Base-by-base conservation (phyloP, 2,113 vertebrate genomes). In the Etia nguti region DNA sequence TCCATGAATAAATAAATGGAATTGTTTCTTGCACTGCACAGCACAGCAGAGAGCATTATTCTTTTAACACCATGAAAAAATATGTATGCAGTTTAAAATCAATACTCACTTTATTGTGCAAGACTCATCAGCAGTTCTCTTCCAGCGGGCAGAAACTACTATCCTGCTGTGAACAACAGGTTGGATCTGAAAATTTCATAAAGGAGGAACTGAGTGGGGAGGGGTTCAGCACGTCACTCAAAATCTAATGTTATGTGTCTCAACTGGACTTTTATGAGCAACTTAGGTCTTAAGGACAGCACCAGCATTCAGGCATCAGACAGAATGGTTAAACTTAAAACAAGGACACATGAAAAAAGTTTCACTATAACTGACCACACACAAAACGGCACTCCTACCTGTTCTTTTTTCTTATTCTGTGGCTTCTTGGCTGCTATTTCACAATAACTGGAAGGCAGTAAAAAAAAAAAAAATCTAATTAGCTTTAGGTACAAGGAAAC, bases 161-260 rank as follows among this genome's bases (percentile, higher is more conserved):
- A 97, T 94, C 88, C 90, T 93, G 89, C 95, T 97, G 70, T 96
- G 97, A 89, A 97, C 95, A 92, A 97, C 95, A 13, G 96, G 96
- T 86, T 81, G 95, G 92, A 97, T 96, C 97, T 97, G 93, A 50
- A 96, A 92, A 15, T 22, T 43, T 87, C 6, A 88, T 62, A 5
- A 60, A 89, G 60, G 89, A 50, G 9, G 8, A 91, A 85, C 16
- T 7, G 59, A 55, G 18, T 3, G 4, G 1, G 36, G 3, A n/a
- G 13, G 0, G 0, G 6, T 57, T 20, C 5, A 20, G 24, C 18
- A 36, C 10, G 10, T 34, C 9, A 36, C 41, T 62, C 52, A 46
- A 87, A 79, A 24, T 12, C 24, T 18, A 36, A 79, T 59, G 13
- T 26, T 73, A 20, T 57, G 46, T n/a, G 50, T 41, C 18, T 62